A percentile compares a stretch with the other conserved stretches of the same genome.
phyloP scores from a whole-genome alignment of 1,140 invertebrate species.

The Aphidius gifuensis region DNA sequence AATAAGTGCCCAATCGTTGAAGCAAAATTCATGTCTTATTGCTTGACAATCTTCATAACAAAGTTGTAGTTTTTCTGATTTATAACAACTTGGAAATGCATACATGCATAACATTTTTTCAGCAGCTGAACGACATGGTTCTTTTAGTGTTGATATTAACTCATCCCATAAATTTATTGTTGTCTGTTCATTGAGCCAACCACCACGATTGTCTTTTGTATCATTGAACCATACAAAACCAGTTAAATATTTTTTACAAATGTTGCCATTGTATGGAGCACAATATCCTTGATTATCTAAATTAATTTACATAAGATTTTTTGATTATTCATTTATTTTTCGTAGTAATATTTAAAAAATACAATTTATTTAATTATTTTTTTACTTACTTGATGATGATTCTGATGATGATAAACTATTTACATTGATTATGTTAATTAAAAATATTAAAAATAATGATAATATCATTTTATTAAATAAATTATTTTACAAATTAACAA shows the following conservation, averaged over 20 bases:
- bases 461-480: too few species aligned
- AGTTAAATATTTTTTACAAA: conserved; percentile 78
- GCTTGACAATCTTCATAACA: conserved; percentile 93
- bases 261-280: conserved; percentile 82
- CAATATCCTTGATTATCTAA: conserved; percentile 64
- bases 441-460: too few species aligned
- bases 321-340: too few species aligned
- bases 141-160: conserved; percentile 72
- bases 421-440: too few species aligned
- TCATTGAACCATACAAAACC: conserved; percentile 80
- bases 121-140: conserved; percentile 80
- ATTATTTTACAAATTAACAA: too few species aligned
- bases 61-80: conserved; percentile 63
- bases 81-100: conserved; percentile 84
- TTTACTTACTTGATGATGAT: too few species aligned
- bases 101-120: conserved; percentile 88
- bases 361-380: too few species aligned
- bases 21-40: conserved; percentile 85
- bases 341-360: too few species aligned
- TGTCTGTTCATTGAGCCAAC: conserved; percentile 81
- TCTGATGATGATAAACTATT: too few species aligned
- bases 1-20: conserved; percentile 86
- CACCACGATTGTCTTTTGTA: conserved; percentile 63
- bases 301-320: too few species aligned
- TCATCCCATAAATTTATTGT: conserved; percentile 79